phyloP scores from a whole-genome alignment of 2,113 vertebrate species.

The Phyllopteryx taeniolatus region DNA sequence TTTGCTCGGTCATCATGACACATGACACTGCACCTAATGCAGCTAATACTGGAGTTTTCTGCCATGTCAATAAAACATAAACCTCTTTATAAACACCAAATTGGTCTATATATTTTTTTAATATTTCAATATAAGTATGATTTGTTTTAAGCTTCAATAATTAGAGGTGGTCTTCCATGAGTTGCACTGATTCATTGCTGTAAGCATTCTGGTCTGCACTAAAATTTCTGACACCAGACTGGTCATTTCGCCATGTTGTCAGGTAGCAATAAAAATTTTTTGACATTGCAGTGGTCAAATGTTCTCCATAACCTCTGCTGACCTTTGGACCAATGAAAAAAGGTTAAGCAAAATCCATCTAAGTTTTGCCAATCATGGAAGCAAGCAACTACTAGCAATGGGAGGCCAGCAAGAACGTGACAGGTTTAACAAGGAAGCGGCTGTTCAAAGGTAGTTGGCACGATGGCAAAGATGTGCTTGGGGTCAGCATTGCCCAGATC shows the following conservation, averaged over 20 bases:
- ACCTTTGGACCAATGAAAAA: slow-evolving; percentile 29
- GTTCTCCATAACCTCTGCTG: slow-evolving; percentile 32
- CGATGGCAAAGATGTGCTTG: slow-evolving; percentile 43
- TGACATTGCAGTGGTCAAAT: slow-evolving; percentile 25
- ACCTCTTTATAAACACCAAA: too few species aligned
- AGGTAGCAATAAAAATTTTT: neutral
- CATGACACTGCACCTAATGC: too few species aligned
- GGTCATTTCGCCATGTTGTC: neutral
- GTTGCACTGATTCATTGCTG: too few species aligned
- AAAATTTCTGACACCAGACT: neutral
- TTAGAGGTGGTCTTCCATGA: too few species aligned
- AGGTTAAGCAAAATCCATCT: slow-evolving; percentile 24
- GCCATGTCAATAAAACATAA: too few species aligned
- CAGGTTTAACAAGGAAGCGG: slow-evolving; percentile 39
- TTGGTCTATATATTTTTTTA: too few species aligned
- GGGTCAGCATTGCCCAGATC: slow-evolving; percentile 32
- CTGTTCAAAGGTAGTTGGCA: slow-evolving; percentile 38
- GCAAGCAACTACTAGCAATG: slow-evolving; percentile 16
- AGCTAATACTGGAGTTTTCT: too few species aligned
- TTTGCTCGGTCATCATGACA: too few species aligned
- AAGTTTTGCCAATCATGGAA: slow-evolving; percentile 6
- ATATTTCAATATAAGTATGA: too few species aligned
- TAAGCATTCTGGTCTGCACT: neutral
- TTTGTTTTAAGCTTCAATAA: too few species aligned
- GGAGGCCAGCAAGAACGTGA: slow-evolving; percentile 33